phyloP scores from a whole-genome alignment of 2,888 invertebrate species.

The Carcina quercana region DNA sequence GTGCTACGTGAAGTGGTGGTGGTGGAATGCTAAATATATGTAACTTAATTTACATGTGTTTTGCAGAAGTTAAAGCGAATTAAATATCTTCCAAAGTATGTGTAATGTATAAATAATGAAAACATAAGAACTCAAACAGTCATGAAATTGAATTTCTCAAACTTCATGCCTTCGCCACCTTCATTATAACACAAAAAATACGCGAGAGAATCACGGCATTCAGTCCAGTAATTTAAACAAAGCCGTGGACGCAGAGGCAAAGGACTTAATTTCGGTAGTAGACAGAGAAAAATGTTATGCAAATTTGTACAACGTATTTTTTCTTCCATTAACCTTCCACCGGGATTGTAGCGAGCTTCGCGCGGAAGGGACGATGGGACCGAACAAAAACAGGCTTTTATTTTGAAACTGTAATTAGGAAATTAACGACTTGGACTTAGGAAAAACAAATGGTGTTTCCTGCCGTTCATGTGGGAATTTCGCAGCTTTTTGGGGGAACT shows the following conservation, averaged over 20 bases:
- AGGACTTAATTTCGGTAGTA: conserved; percentile 61
- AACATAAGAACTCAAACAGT: conserved; percentile 23
- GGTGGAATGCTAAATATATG: no score
- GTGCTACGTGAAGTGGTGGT: no score
- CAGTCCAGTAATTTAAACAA: conserved; percentile 64
- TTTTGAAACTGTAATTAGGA: conserved; percentile 68
- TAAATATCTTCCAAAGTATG: background rate
- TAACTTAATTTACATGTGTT: no score
- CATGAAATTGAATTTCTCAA: conserved; percentile 32
- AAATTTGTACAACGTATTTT: conserved; percentile 72
- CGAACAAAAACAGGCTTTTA: conserved; percentile 60
- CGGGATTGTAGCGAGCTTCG: conserved; percentile 30
- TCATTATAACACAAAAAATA: conserved; percentile 29
- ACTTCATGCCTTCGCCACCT: conserved; percentile 6
- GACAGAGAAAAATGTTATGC: conserved; percentile 68
- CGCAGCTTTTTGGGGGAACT: conserved; percentile 27
- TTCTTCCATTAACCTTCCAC: conserved; percentile 67
- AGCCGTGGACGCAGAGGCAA: conserved; percentile 51
- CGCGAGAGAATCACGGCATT: conserved; percentile 55
- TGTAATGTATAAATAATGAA: conserved; percentile 1
- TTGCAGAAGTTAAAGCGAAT: background rate
- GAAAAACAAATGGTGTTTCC: conserved; percentile 55
- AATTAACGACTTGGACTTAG: conserved; percentile 64
- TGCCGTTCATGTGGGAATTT: conserved; percentile 46
- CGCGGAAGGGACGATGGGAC: conserved; percentile 43